These are phyloP conservation scores for Dendrophyllia cribrosa DNA, from an alignment of 64 coral and sea anemone species.

Conservation along the genomic window DNA sequence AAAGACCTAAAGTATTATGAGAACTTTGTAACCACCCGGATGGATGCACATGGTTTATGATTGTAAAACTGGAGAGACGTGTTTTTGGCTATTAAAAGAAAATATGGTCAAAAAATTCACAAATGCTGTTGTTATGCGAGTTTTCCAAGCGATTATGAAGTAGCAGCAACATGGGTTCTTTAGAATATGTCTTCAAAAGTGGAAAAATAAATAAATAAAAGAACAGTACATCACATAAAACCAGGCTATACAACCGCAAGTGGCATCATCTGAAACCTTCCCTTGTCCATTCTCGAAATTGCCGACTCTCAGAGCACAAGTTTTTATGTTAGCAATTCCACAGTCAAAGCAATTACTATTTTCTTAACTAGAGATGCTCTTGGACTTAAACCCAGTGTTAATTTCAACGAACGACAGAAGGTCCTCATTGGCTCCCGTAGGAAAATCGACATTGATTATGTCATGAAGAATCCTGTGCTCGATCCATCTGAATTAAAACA, in stretches of 20 bases:
- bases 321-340: conserved; percentile 52
- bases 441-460: conserved; percentile 59
- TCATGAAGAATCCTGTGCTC: conserved; percentile 55
- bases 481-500: conserved; percentile 61
- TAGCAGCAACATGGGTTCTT: too few species aligned
- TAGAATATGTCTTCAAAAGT: too few species aligned
- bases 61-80: too few species aligned
- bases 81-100: too few species aligned
- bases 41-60: too few species aligned
- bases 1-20: too few species aligned
- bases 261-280: conserved; percentile 72
- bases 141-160: too few species aligned
- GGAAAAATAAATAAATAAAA: too few species aligned
- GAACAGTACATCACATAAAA: conserved; percentile 54
- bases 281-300: conserved; percentile 46
- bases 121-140: too few species aligned
- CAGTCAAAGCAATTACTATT: conserved; percentile 37
- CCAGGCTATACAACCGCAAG: conserved; percentile 66
- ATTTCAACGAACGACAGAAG: conserved; percentile 67
- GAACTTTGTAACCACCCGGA: too few species aligned
- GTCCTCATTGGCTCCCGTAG: conserved; percentile 61
- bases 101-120: too few species aligned
- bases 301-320: conserved; percentile 40
- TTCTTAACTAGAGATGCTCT: conserved; percentile 62
- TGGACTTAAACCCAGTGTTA: conserved; percentile 53